Evolutionary conservation across 2,797 vertebrate species (phyloP).

Genomic region (Alcedo atthis): DNA sequence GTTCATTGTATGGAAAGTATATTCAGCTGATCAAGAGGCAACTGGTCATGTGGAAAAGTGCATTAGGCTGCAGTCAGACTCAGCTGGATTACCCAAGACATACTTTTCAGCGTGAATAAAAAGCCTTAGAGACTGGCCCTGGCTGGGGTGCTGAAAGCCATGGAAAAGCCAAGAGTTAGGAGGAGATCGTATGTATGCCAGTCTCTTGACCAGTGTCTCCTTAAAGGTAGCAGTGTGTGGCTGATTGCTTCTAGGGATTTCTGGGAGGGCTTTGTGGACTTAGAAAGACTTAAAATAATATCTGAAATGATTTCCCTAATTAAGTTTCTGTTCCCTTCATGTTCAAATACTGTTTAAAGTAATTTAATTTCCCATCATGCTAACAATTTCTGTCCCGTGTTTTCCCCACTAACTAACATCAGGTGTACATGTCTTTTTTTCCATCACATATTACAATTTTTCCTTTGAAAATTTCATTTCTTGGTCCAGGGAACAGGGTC

Average conservation of each 20-base stretch:
- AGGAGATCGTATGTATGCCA: not conserved
- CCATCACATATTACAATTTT: constrained; percentile 35
- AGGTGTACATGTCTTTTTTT: constrained; percentile 60
- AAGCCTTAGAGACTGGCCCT: not conserved
- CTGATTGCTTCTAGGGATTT: not conserved
- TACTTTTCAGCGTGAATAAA: not conserved
- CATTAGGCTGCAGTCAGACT: not conserved
- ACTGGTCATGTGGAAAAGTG: not conserved
- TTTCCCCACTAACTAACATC: constrained; percentile 61
- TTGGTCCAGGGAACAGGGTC: constrained; percentile 45
- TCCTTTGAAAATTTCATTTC: constrained; percentile 61
- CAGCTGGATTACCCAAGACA: not conserved
- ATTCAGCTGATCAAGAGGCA: not conserved
- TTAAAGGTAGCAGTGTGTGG: not conserved
- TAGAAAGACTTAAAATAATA: constrained; percentile 47
- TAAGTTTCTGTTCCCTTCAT: constrained; percentile 54
- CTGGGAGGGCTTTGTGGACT: not conserved
- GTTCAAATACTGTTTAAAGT: constrained; percentile 64
- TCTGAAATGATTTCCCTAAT: constrained; percentile 68
- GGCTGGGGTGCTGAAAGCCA: not conserved
- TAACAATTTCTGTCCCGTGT: constrained; percentile 63
- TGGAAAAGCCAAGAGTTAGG: not conserved
- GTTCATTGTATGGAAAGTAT: not conserved
- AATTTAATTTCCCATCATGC: constrained; percentile 64
- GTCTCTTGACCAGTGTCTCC: not conserved